A percentile compares a stretch with the other conserved stretches of the same genome.
Evolutionary conservation across 2,113 vertebrate genomes (phyloP).

Genomic region (Melanocharis versteri): DNA sequence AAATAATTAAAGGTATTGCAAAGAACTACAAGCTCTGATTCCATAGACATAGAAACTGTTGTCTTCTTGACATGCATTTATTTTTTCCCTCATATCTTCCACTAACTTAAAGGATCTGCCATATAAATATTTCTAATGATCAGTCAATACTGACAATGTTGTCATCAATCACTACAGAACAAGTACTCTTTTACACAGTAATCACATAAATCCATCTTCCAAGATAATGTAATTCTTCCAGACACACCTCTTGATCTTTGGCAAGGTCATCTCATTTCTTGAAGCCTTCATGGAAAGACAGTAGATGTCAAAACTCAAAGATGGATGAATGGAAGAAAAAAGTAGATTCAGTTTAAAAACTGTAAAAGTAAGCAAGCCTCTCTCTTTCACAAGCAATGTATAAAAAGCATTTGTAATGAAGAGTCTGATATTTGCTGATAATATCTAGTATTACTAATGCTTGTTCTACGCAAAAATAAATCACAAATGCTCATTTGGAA

Average conservation of each 20-base stretch:
- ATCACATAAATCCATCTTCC: conserved; percentile 70
- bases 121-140: conserved; percentile 75
- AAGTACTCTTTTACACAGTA: conserved; percentile 65
- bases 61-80: conserved; percentile 22
- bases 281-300: conserved; percentile 33
- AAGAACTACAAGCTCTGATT: not conserved
- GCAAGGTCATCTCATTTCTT: conserved; percentile 64
- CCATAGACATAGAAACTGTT: not conserved
- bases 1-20: conserved; percentile 16
- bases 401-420: not conserved
- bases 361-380: not conserved
- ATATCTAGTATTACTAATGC: not conserved
- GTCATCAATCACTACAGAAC: conserved; percentile 71
- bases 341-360: not conserved
- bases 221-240: conserved; percentile 71
- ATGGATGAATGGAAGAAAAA: conserved; percentile 18
- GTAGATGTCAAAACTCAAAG: conserved; percentile 41
- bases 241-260: conserved; percentile 67
- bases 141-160: conserved; percentile 66
- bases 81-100: conserved; percentile 42
- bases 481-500: not conserved
- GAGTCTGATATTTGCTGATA: not conserved
- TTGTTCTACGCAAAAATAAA: not conserved
- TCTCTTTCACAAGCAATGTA: not conserved
- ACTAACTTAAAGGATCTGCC: conserved; percentile 54